Percentiles rank a stretch among this genome's conserved stretches.
phyloP scores from a whole-genome alignment of 2,113 vertebrate genomes.

The Xiphophorus couchianus region DNA sequence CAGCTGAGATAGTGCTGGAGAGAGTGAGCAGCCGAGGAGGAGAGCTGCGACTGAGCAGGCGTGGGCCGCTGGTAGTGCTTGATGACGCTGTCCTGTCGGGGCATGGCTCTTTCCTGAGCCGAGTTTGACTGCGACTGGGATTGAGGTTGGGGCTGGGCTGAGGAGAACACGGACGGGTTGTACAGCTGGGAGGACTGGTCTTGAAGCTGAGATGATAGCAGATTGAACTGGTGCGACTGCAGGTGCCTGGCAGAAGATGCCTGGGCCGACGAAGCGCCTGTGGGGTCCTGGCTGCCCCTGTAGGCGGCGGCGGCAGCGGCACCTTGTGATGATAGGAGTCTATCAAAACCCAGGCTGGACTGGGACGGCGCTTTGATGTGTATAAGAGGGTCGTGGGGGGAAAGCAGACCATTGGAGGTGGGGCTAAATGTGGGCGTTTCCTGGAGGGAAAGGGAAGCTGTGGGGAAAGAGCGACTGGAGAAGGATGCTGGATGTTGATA shows the following conservation, averaged over 20 bases:
- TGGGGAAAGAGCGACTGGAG: constrained; percentile 90
- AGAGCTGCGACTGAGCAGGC: constrained; percentile 84
- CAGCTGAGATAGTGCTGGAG: constrained; percentile 95
- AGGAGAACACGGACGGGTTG: constrained; percentile 89
- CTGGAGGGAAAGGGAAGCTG: constrained; percentile 88
- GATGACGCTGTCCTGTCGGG: constrained; percentile 93
- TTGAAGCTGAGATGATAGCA: constrained; percentile 89
- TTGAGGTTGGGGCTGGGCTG: constrained; percentile 82
- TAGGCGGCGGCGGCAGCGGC: constrained; percentile 77
- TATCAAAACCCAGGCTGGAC: constrained; percentile 84
- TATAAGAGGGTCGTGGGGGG: constrained; percentile 87
- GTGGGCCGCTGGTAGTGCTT: constrained; percentile 95
- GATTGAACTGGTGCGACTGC: constrained; percentile 91
- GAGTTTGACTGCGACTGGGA: constrained; percentile 78
- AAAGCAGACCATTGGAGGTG: constrained; percentile 89
- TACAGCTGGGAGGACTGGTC: constrained; percentile 89
- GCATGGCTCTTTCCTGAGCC: constrained; percentile 85
- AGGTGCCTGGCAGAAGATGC: constrained; percentile 85
- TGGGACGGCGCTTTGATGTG: constrained; percentile 86
- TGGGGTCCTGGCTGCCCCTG: constrained; percentile 82
- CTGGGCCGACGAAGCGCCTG: constrained; percentile 78
- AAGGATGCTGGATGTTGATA: constrained; percentile 96
- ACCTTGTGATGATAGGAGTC: constrained; percentile 83
- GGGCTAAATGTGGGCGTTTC: constrained; percentile 94
- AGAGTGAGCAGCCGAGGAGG: constrained; percentile 85